A percentile compares a stretch with the other conserved stretches of the same genome.
These are phyloP conservation scores for Cotesia congregata DNA, from an alignment of 2,888 invertebrate genomes.

Conservation along the genomic window DNA sequence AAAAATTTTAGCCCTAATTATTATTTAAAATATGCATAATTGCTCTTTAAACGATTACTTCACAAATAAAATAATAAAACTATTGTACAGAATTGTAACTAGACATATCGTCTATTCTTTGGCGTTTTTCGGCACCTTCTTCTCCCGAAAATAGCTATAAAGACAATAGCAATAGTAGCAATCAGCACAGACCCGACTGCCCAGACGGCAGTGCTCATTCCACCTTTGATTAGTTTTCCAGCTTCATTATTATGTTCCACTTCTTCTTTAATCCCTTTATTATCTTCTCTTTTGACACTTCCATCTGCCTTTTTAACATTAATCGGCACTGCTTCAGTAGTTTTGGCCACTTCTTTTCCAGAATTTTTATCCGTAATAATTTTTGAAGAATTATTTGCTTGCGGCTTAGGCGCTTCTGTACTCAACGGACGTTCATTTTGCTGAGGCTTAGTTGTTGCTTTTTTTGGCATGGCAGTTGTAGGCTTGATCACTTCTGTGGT, in stretches of 20 bases:
- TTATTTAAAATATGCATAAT: too few species aligned
- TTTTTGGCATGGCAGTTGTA: not conserved
- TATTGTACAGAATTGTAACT: slow-evolving; percentile 28
- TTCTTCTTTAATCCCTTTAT: slow-evolving; percentile 19
- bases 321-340: not conserved
- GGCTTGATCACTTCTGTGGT: slow-evolving; percentile 42
- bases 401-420: slow-evolving; percentile 24
- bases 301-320: not conserved
- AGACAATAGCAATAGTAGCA: slow-evolving; percentile 60
- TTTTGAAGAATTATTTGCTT: slow-evolving; percentile 5
- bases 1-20: too few species aligned
- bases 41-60: not conserved
- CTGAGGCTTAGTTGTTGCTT: not conserved
- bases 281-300: slow-evolving; percentile 12
- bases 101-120: slow-evolving; percentile 67
- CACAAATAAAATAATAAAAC: not conserved
- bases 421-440: not conserved
- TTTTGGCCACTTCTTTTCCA: not conserved
- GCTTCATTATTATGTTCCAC: slow-evolving; percentile 26
- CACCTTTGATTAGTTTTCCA: slow-evolving; percentile 52
- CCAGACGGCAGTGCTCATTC: slow-evolving; percentile 63
- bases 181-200: slow-evolving; percentile 61
- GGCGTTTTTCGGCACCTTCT: slow-evolving; percentile 63
- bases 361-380: not conserved
- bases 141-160: slow-evolving; percentile 64